phyloP scores from a whole-genome alignment of 2,113 vertebrate genomes.

The Carlito syrichta region DNA sequence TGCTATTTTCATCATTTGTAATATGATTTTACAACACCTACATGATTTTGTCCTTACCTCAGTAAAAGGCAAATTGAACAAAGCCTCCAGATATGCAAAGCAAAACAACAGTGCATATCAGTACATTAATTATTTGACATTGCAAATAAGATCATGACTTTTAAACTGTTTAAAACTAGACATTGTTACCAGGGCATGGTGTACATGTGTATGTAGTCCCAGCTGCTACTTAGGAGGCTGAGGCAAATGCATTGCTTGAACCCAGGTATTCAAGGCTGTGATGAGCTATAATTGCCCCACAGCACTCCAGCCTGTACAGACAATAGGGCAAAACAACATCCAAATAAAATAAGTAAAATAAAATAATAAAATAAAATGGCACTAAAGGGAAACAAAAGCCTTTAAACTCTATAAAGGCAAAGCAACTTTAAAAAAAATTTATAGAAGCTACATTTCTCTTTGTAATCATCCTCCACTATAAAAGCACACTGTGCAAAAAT shows the following conservation, averaged over 20 bases:
- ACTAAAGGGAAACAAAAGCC: background rate
- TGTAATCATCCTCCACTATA: background rate
- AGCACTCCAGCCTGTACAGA: background rate
- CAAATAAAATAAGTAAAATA: too few species aligned
- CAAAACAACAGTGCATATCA: background rate
- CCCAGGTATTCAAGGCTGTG: background rate
- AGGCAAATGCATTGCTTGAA: background rate
- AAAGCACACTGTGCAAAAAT: background rate
- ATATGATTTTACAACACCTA: background rate
- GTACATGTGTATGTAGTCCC: background rate
- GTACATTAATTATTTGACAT: background rate
- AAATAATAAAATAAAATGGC: too few species aligned
- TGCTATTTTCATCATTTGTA: background rate
- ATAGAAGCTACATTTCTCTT: background rate
- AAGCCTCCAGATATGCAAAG: background rate
- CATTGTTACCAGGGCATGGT: background rate
- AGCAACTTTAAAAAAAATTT: too few species aligned
- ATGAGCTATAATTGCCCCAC: background rate
- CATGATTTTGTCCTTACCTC: background rate
- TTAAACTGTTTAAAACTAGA: background rate
- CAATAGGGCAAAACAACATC: too few species aligned
- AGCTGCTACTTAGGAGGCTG: background rate
- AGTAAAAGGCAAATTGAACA: background rate
- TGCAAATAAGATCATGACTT: background rate
- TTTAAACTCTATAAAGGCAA: background rate